Evolutionary conservation across 1,140 invertebrate species (phyloP).

Genomic region (Macrostomum lignano): DNA sequence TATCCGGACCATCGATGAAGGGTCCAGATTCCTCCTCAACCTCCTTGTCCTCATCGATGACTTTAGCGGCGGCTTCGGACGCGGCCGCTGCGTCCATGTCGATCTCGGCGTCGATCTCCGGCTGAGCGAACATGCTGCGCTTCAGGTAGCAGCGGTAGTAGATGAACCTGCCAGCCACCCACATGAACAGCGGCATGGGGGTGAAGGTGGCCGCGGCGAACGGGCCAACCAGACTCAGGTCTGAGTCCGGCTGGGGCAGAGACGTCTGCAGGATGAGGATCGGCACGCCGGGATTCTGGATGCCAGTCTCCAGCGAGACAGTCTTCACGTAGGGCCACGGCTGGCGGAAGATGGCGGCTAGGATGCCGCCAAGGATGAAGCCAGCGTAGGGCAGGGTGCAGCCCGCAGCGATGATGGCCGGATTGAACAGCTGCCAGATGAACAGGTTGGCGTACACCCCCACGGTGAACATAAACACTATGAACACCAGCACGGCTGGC

Average conservation of each 20-base stretch:
- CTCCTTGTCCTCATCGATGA: too few relatives aligned
- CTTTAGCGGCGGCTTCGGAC: too few relatives aligned
- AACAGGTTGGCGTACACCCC: conserved; percentile 64
- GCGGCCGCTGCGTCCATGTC: too few relatives aligned
- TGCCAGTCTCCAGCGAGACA: conserved; percentile 31
- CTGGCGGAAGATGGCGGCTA: conserved; percentile 13
- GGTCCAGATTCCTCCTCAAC: too few relatives aligned
- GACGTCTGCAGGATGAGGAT: too few relatives aligned
- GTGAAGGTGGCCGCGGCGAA: conserved; percentile 58
- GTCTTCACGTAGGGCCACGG: conserved; percentile 23
- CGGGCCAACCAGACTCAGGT: conserved; percentile 23
- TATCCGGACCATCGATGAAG: too few relatives aligned
- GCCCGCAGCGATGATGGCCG: conserved; percentile 39
- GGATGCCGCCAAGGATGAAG: conserved; percentile 39
- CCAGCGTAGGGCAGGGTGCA: conserved; percentile 57
- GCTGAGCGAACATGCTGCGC: too few relatives aligned
- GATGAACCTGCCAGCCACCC: conserved; percentile 11
- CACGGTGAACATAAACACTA: conserved; percentile 62
- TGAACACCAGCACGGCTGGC: conserved; percentile 48
- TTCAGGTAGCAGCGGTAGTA: conserved; percentile 3
- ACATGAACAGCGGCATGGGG: conserved; percentile 42
- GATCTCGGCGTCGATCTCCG: too few relatives aligned
- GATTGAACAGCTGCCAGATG: conserved; percentile 49
- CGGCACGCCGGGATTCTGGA: conserved; percentile 30
- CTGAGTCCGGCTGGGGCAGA: conserved; percentile 27